A percentile compares a stretch with the other conserved stretches of the same genome.
These are phyloP conservation scores for Raja brachyura DNA, from an alignment of 2,113 vertebrate species.

Conservation along the genomic window DNA sequence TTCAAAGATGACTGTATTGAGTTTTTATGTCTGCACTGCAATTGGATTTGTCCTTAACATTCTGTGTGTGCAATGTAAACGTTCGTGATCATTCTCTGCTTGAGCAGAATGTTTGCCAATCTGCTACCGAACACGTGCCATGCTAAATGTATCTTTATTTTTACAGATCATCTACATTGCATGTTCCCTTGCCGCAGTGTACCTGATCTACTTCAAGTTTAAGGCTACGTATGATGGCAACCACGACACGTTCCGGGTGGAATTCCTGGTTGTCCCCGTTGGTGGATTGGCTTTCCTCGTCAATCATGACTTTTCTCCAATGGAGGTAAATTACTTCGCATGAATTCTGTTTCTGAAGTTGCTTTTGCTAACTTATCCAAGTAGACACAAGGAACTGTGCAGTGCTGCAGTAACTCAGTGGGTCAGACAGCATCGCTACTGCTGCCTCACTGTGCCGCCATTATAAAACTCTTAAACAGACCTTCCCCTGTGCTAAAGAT, in stretches of 20 bases:
- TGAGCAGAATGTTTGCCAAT: not conserved
- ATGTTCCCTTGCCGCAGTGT: constrained; percentile 87
- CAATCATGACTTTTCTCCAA: constrained; percentile 96
- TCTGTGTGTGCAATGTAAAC: not conserved
- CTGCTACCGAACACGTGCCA: not conserved
- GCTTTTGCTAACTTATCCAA: not conserved
- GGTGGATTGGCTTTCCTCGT: constrained; percentile 89
- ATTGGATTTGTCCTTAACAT: not conserved
- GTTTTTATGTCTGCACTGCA: not conserved
- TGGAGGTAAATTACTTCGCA: constrained; percentile 72
- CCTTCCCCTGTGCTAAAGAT: too few relatives aligned
- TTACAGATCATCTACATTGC: constrained; percentile 87
- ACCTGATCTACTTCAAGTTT: constrained; percentile 93
- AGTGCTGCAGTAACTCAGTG: too few relatives aligned
- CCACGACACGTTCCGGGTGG: constrained; percentile 94
- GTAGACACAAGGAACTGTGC: too few relatives aligned
- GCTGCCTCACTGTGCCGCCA: too few relatives aligned
- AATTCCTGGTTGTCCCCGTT: constrained; percentile 92
- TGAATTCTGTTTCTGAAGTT: not conserved
- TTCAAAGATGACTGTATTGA: not conserved
- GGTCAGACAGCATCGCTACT: too few relatives aligned
- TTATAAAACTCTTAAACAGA: too few relatives aligned
- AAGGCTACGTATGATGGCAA: constrained; percentile 97
- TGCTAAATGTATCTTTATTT: not conserved
- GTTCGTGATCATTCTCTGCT: not conserved